Base-by-base conservation (phyloP, 1,140 invertebrate species). In the Drosophila carrolli region DNA sequence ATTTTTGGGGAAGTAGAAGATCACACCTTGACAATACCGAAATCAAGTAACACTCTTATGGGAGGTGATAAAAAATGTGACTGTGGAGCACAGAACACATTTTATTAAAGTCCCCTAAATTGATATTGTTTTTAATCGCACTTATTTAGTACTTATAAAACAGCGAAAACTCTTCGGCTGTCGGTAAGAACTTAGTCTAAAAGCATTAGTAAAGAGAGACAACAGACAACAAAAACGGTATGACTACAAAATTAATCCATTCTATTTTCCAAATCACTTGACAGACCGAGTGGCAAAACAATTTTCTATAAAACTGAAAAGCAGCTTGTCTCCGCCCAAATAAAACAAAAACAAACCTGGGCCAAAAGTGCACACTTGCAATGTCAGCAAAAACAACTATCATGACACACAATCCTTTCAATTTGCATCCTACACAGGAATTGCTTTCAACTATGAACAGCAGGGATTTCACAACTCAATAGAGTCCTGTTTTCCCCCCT, bases 351-450 rank as follows among this genome's bases (percentile, higher is more conserved):
- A 23, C 5, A n/a, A 29, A 29, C 3, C 23, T 9, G 29, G 16
- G 23, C 4, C 29, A 48, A 13, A 48, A 48, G 47, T 23, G 27
- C 23, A 48, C 47, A 27, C 7, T 4, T 9, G 47, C 47, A 14
- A 14, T 29, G 47, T 48, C 47, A 48, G 23, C 47, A 48, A 13
- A 8, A 48, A 23, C 23, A 48, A 48, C 47, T 48, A 48, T 48
- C 46, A 23, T 16, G 43, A 14, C 43, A 44, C 9, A 16, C 29
- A 14, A 23, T 16, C n/a, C 27, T 50, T 50, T 5, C 4, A 16
- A 35, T 78, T 82, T 78, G 79, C 79, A 78, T 78, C 51, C 72
- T 38, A 11, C 37, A 75, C 38, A 53, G 65, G 14, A 60, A 77
- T 62, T 82, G 63, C 44, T 55, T 57, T 72, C 40, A 54, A 67